Base-by-base conservation (phyloP, 2,888 invertebrate genomes). In the Campopleginae sp. region DNA sequence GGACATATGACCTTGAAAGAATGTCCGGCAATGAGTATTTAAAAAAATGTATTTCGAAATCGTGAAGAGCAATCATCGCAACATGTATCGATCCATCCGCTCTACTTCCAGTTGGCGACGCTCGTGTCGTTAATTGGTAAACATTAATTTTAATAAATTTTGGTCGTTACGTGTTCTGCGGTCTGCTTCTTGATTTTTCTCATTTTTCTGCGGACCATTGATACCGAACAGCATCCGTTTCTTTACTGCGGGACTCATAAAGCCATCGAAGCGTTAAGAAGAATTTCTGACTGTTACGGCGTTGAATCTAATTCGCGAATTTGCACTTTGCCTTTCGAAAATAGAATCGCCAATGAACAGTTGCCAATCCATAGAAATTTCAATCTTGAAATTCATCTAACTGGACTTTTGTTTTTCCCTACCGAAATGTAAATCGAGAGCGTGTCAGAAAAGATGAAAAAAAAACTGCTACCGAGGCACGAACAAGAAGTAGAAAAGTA, bases 281-380 rank as follows among this genome's bases (percentile, higher is more conserved):
- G 71, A 70, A 82, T 75, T 79, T 38, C 5, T 68, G 65, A 46
- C 63, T 31, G 33, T 19, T 58, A 68, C n/a, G 61, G 63, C 79
- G 63, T 83, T 63, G 75, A 79, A 78, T 66, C 70, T 79, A 68
- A 79, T 79, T 83, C 70, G 75, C 75, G 46, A 74, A 79, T 75
- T 75, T 78, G n/a, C 14, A 48, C 46, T 48, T 48, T 17, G 38
- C 46, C n/a, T 48, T 17, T 48, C 46, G 46, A 48, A 3, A 48
- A 17, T n/a, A 17, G n/a, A 6, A 48, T 17, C 46, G 46, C 46
- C 46, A 48, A 4, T 48, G 46, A n/a, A 48, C 46, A 17, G 46
- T 48, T 17, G n/a, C 2, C 6, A 48, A 0, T 6, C 38, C 0
- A 38, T 48, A 48, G 46, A 48, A 48, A 48, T 17, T 5, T 5